Conservation (phyloP, 2,113 vertebrate species). For the Pelobates fuscus region DNA sequence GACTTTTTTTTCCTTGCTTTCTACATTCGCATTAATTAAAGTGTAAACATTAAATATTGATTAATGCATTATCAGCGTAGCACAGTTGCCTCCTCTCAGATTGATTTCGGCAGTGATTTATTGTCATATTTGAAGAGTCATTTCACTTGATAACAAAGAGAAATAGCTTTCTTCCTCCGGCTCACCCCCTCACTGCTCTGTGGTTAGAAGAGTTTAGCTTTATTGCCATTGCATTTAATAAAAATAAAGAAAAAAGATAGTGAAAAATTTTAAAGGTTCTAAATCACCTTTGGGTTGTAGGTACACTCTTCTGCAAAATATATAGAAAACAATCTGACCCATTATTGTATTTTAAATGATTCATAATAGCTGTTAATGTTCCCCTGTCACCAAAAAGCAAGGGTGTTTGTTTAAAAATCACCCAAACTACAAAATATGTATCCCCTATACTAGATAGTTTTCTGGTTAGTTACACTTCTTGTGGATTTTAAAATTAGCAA, state of each 20-base stretch:
- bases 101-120: constrained; percentile 99
- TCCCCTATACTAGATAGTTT: no score
- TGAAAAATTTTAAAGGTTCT: background rate
- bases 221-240: background rate
- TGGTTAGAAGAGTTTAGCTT: constrained; percentile 21
- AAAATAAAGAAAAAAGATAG: background rate
- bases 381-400: no score
- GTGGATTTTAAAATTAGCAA: no score
- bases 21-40: constrained; percentile 98
- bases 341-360: no score
- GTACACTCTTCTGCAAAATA: no score
- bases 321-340: no score
- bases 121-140: constrained; percentile 99
- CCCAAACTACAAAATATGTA: no score
- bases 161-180: constrained; percentile 81
- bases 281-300: no score
- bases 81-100: constrained; percentile 95
- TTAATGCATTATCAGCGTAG: constrained; percentile 99
- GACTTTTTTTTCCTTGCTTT: constrained; percentile 91
- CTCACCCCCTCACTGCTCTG: constrained; percentile 46
- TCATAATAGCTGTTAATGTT: no score
- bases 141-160: constrained; percentile 99
- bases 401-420: no score
- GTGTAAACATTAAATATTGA: constrained; percentile 99
- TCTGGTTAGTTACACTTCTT: no score